Evolutionary conservation across 1,140 invertebrate genomes (phyloP).

Genomic region (Calephelis nemesis): DNA sequence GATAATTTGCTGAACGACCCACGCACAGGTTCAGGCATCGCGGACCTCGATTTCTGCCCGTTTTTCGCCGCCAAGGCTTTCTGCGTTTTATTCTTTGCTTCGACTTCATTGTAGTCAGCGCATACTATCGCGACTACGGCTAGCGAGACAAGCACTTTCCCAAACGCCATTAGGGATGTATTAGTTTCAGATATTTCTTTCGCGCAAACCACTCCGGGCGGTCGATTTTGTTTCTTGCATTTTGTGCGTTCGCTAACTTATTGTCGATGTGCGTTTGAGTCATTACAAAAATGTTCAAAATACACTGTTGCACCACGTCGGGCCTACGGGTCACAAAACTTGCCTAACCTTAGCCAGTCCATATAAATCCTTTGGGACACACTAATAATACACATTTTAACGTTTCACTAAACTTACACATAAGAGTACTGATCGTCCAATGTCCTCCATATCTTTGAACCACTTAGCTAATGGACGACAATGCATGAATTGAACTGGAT

Average conservation of each 20-base stretch:
- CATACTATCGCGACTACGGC: conserved; percentile 44
- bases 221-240: conserved; percentile 31
- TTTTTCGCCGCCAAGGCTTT: conserved; percentile 68
- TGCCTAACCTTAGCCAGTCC: not conserved
- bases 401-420: conserved; percentile 30
- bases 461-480: conserved; percentile 44
- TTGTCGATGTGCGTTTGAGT: conserved; percentile 35
- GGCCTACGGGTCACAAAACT: not conserved
- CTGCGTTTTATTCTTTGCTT: conserved; percentile 61
- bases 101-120: conserved; percentile 53
- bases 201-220: conserved; percentile 32
- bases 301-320: conserved; percentile 1
- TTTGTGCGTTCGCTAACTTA: conserved; percentile 29
- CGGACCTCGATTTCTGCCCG: conserved; percentile 59
- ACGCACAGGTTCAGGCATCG: conserved; percentile 45
- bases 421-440: conserved; percentile 3
- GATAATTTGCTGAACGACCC: conserved; percentile 58
- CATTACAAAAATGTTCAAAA: conserved; percentile 43
- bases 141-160: conserved; percentile 46
- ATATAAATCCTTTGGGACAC: conserved; percentile 13
- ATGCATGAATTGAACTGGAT: conserved; percentile 5
- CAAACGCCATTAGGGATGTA: conserved; percentile 62
- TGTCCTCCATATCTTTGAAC: conserved; percentile 38
- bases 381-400: conserved; percentile 41
- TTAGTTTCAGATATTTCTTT: conserved; percentile 42